A percentile compares a stretch with the other conserved stretches of the same genome.
These are phyloP conservation scores for Vulpes ferrilata DNA, from an alignment of 2,113 vertebrate genomes.

Conservation along the genomic window DNA sequence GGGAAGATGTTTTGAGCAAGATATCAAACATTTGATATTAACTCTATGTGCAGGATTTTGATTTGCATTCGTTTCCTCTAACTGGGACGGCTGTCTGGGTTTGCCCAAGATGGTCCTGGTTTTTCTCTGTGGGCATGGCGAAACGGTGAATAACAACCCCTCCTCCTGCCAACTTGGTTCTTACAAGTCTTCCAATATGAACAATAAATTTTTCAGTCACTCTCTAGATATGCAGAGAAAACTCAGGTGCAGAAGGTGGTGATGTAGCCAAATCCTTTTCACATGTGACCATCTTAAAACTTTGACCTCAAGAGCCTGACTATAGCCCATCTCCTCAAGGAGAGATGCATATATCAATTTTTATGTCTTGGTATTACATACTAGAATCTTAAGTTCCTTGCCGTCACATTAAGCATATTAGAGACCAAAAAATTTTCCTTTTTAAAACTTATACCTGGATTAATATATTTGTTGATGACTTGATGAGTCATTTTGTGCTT, in stretches of 20 bases:
- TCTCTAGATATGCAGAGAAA: background rate
- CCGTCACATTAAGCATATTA: background rate
- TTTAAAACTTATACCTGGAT: background rate
- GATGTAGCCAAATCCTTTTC: background rate
- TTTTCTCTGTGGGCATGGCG: background rate
- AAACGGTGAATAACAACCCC: background rate
- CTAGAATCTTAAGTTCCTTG: background rate
- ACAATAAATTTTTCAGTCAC: background rate
- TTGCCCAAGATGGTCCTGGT: background rate
- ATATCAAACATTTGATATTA: background rate
- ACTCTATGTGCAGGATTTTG: constrained; percentile 2
- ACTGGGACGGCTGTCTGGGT: background rate
- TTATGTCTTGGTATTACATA: background rate
- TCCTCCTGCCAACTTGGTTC: background rate
- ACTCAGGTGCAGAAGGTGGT: background rate
- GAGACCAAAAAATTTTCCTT: background rate
- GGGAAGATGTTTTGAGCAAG: constrained; percentile 50
- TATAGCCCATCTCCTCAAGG: background rate
- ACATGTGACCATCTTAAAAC: background rate
- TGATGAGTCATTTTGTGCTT: background rate
- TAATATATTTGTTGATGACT: background rate
- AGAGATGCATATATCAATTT: background rate
- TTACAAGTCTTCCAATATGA: background rate
- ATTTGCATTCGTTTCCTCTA: background rate
- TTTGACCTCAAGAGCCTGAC: background rate